phyloP scores from a whole-genome alignment of 2,888 invertebrate species.

The Pyrocoelia pectoralis region DNA sequence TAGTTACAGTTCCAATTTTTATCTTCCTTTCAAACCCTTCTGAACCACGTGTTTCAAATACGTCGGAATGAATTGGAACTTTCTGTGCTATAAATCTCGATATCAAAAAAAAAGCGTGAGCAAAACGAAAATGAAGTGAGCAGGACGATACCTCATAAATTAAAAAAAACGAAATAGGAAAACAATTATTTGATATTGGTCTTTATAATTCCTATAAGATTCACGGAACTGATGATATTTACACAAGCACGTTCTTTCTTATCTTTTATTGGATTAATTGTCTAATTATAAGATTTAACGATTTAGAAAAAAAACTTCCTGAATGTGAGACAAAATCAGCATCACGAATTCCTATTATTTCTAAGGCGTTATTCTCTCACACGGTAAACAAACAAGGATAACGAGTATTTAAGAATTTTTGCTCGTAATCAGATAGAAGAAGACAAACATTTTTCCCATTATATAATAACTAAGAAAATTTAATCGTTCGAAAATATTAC shows the following conservation, averaged over 20 bases:
- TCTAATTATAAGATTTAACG: conserved; percentile 36
- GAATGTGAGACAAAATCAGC: conserved; percentile 13
- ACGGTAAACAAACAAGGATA: background rate
- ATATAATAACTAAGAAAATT: background rate
- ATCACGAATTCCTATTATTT: conserved; percentile 12
- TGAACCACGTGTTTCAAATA: too few relatives aligned
- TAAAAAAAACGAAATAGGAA: conserved; percentile 8
- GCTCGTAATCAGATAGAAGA: too few relatives aligned
- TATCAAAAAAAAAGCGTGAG: too few relatives aligned
- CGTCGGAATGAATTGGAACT: too few relatives aligned
- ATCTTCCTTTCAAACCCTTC: too few relatives aligned
- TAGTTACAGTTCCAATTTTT: too few relatives aligned
- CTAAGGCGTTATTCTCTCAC: background rate
- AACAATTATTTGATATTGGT: background rate
- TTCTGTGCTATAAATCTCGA: too few relatives aligned
- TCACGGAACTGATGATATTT: conserved; percentile 39
- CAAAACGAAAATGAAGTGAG: too few relatives aligned
- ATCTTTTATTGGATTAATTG: conserved; percentile 35
- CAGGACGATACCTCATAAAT: too few relatives aligned
- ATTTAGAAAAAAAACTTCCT: conserved; percentile 24
- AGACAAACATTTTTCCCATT: background rate
- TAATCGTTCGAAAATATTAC: background rate
- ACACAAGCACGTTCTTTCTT: conserved; percentile 26
- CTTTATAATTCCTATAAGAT: conserved; percentile 28
- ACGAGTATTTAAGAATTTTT: background rate